These are phyloP conservation scores for Papilio helenus DNA, from an alignment of 1,140 invertebrate species.

Conservation along the genomic window DNA sequence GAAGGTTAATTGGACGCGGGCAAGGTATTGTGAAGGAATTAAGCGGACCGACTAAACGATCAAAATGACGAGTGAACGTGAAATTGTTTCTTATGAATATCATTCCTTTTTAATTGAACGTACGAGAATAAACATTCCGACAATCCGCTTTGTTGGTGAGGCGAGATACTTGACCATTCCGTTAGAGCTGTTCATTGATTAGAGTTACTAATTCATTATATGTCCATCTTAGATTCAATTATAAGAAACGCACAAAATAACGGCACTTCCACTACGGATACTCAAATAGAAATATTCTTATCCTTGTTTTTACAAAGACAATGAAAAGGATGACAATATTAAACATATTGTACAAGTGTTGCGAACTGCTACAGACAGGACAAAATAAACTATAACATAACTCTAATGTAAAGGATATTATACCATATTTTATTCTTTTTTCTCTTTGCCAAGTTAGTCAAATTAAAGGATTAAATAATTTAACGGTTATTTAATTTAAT, in stretches of 20 bases:
- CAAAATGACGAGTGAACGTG: conserved; percentile 53
- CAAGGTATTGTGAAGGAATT: conserved; percentile 74
- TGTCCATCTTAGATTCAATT: not conserved
- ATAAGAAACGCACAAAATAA: not conserved
- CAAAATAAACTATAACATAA: too few species aligned
- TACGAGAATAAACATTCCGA: conserved; percentile 39
- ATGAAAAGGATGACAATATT: not conserved
- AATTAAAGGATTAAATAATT: not conserved
- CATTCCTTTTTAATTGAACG: conserved; percentile 43
- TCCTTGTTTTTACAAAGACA: too few species aligned
- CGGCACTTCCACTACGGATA: not conserved
- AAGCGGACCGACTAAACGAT: conserved; percentile 54
- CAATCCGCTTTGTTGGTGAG: conserved; percentile 17
- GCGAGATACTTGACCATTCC: not conserved
- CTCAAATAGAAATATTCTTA: not conserved
- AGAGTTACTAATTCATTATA: not conserved
- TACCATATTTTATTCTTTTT: too few species aligned
- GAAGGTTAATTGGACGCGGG: conserved; percentile 78
- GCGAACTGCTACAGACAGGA: not conserved
- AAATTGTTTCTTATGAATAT: conserved; percentile 46
- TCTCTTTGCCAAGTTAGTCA: not conserved
- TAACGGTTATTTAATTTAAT: not conserved
- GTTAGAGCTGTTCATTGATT: not conserved
- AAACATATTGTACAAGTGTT: not conserved
- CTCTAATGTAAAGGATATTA: too few species aligned